Evolutionary conservation across 2,113 vertebrate species (phyloP).

Genomic region (Chelonoidis abingdonii): DNA sequence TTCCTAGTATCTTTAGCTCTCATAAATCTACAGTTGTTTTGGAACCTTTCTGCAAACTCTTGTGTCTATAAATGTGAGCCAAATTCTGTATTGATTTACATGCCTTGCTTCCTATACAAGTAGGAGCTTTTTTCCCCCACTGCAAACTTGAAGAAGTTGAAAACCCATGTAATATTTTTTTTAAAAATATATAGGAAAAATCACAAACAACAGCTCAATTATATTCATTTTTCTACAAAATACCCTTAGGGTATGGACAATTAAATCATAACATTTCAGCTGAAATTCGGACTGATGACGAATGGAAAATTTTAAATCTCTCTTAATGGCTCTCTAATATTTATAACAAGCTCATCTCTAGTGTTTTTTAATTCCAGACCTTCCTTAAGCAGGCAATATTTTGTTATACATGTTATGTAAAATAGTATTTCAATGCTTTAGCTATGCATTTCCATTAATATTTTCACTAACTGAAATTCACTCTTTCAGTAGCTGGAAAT

Average conservation of each 20-base stretch:
- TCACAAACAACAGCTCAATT: neutral
- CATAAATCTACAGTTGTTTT: neutral
- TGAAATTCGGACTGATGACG: constrained; percentile 27
- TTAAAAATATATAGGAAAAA: neutral
- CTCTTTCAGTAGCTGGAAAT: constrained; percentile 9
- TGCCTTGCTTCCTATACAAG: neutral
- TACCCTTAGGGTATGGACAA: neutral
- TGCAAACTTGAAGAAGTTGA: neutral
- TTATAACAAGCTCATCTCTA: neutral
- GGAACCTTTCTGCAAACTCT: neutral
- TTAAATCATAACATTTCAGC: constrained; percentile 34
- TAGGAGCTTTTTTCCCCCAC: neutral
- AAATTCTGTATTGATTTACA: neutral
- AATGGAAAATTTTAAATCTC: constrained; percentile 28
- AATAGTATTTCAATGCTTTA: neutral
- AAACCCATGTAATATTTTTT: neutral
- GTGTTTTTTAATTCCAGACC: neutral
- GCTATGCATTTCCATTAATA: constrained; percentile 8
- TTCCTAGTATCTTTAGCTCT: neutral
- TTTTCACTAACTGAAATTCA: constrained; percentile 11
- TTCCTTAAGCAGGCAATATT: rapidly evolving
- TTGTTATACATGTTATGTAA: neutral
- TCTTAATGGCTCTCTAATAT: neutral
- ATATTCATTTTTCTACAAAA: neutral
- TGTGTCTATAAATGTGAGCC: neutral